Conservation (phyloP, 2,888 invertebrate genomes). For the Plagiodera versicolora region DNA sequence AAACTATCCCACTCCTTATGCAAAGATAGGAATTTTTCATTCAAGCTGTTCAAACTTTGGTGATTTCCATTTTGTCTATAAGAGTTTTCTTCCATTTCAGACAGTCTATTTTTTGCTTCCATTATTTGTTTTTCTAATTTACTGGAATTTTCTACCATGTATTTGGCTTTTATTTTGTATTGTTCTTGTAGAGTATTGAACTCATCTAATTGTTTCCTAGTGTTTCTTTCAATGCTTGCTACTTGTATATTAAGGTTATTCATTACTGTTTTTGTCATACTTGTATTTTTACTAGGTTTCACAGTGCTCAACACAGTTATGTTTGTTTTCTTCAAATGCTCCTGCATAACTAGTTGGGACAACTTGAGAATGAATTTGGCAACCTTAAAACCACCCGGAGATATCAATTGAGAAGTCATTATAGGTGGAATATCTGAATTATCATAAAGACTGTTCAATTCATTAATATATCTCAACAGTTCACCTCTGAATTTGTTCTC, state of each 20-base stretch:
- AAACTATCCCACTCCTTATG: conserved; percentile 31
- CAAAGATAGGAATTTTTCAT: conserved; percentile 33
- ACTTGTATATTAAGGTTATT: conserved; percentile 34
- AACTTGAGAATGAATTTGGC: conserved; percentile 48
- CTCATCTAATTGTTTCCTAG: conserved; percentile 19
- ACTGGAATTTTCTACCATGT: conserved; percentile 28
- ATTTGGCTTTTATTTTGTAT: conserved; percentile 30
- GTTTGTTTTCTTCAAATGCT: conserved; percentile 37
- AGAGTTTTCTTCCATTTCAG: conserved; percentile 24
- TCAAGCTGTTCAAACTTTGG: conserved; percentile 27
- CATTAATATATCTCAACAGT: conserved; percentile 44
- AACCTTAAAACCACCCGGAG: conserved; percentile 49
- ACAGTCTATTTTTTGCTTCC: conserved; percentile 23
- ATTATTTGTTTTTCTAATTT: conserved; percentile 30
- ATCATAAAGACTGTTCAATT: conserved; percentile 44
- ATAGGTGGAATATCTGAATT: conserved; percentile 46
- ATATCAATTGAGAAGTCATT: conserved; percentile 48
- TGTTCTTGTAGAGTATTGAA: conserved; percentile 33
- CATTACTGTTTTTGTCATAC: conserved; percentile 26
- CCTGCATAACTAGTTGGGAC: conserved; percentile 45
- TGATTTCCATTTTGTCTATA: conserved; percentile 27
- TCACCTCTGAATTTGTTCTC: conserved; percentile 48
- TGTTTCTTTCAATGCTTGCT: conserved; percentile 31
- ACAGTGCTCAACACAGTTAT: conserved; percentile 20
- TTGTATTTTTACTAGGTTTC: conserved; percentile 25